These are phyloP conservation scores for Dynastes maya DNA, from an alignment of 2,888 invertebrate species.

Conservation along the genomic window DNA sequence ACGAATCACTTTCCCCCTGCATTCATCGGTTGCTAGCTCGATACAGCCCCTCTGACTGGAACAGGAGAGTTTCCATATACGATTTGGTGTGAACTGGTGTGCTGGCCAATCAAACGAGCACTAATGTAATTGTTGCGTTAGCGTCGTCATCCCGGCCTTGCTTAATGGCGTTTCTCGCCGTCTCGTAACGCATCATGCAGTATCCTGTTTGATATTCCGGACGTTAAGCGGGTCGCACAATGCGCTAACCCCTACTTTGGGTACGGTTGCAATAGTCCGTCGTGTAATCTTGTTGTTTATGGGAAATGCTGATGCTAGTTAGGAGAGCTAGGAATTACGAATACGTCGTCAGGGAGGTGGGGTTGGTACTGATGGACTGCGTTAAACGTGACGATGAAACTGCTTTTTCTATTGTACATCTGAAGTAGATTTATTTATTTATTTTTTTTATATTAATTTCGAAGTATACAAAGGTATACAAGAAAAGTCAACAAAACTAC, in stretches of 20 bases:
- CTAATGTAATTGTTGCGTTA: constrained; percentile 57
- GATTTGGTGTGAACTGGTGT: constrained; percentile 56
- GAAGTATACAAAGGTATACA: too few species aligned
- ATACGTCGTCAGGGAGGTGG: too few species aligned
- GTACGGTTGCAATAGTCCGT: neutral
- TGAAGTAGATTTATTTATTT: too few species aligned
- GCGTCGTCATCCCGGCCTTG: constrained; percentile 33
- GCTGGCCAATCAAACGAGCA: constrained; percentile 51
- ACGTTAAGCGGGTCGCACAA: constrained; percentile 45
- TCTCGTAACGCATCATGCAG: constrained; percentile 51
- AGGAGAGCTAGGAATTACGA: neutral
- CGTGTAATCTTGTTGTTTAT: constrained; percentile 19
- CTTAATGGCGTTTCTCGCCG: constrained; percentile 52
- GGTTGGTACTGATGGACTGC: neutral
- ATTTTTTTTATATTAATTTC: too few species aligned
- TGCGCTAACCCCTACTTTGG: neutral
- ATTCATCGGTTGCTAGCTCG: constrained; percentile 15
- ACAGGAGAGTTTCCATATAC: constrained; percentile 51
- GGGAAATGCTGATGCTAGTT: constrained; percentile 11
- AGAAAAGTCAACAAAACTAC: too few species aligned
- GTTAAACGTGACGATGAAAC: too few species aligned
- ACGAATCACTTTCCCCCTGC: neutral
- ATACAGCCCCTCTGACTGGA: constrained; percentile 28
- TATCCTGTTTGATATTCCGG: constrained; percentile 56
- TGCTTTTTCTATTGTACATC: too few species aligned